Evolutionary conservation across 2,888 invertebrate genomes (phyloP).

Genomic region (Eupithecia pulchellata): DNA sequence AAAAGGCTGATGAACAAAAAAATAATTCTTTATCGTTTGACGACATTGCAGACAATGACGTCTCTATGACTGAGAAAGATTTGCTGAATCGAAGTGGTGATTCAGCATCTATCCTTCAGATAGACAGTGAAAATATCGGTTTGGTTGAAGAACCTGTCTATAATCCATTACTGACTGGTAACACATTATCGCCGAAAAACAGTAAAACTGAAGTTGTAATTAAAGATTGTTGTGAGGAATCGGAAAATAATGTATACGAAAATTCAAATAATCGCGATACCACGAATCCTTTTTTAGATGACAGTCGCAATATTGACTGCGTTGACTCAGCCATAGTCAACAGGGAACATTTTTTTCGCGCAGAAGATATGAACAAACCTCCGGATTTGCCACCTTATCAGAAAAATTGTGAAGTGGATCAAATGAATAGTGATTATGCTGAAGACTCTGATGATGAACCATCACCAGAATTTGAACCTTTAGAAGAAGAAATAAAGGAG

Average conservation of each 20-base stretch:
- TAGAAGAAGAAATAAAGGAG: slow-evolving; percentile 45
- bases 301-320: slow-evolving; percentile 17
- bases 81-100: slow-evolving; percentile 32
- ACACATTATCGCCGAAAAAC: neutral
- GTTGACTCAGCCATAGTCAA: slow-evolving; percentile 7
- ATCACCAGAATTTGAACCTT: slow-evolving; percentile 47
- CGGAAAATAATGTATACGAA: slow-evolving; percentile 16
- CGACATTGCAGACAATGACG: slow-evolving; percentile 28
- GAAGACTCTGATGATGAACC: slow-evolving; percentile 48
- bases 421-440: slow-evolving; percentile 28
- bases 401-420: neutral
- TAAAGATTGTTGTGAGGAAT: neutral
- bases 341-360: slow-evolving; percentile 22
- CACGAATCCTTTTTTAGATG: slow-evolving; percentile 29
- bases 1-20: slow-evolving; percentile 1
- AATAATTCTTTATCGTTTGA: slow-evolving; percentile 34
- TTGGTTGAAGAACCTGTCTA: neutral
- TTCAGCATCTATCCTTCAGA: slow-evolving; percentile 37
- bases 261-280: neutral
- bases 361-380: slow-evolving; percentile 21
- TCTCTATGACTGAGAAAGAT: slow-evolving; percentile 14
- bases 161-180: neutral
- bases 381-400: slow-evolving; percentile 26
- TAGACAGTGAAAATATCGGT: neutral
- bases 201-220: neutral